A percentile compares a stretch with the other conserved stretches of the same genome.
Evolutionary conservation across 2,888 invertebrate genomes (phyloP).

Genomic region (Sclerodermus sp.): DNA sequence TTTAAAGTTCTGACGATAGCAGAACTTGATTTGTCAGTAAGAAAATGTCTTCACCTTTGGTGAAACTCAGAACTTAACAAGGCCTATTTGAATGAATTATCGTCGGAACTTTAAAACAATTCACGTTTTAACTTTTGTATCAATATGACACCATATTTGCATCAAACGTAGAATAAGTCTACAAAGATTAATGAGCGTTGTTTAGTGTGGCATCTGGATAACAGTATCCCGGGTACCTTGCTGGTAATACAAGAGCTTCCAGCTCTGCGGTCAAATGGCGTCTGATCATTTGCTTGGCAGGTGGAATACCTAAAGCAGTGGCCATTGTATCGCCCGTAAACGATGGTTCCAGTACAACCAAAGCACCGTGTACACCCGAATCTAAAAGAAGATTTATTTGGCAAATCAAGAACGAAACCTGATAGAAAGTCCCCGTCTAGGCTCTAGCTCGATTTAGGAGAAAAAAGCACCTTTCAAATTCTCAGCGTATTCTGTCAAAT

Average conservation of each 20-base stretch:
- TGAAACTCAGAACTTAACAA: too few species aligned
- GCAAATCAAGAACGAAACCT: too few species aligned
- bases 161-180: background rate
- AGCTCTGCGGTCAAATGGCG: slow-evolving; percentile 89
- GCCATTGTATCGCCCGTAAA: slow-evolving; percentile 96
- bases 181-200: slow-evolving; percentile 44
- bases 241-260: slow-evolving; percentile 87
- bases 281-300: slow-evolving; percentile 89
- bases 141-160: too few species aligned
- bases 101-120: too few species aligned
- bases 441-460: too few species aligned
- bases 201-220: slow-evolving; percentile 54
- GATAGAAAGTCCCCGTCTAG: too few species aligned
- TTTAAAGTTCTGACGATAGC: too few species aligned
- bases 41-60: too few species aligned
- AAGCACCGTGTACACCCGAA: slow-evolving; percentile 92
- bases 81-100: too few species aligned
- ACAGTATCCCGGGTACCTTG: slow-evolving; percentile 71
- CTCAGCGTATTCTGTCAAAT: slow-evolving; percentile 90
- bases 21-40: too few species aligned
- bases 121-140: too few species aligned
- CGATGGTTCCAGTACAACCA: slow-evolving; percentile 90
- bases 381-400: slow-evolving; percentile 66
- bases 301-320: slow-evolving; percentile 87
- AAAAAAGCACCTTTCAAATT: slow-evolving; percentile 91